Conservation (phyloP, 2,888 invertebrate species). For the Pandemis corylana region DNA sequence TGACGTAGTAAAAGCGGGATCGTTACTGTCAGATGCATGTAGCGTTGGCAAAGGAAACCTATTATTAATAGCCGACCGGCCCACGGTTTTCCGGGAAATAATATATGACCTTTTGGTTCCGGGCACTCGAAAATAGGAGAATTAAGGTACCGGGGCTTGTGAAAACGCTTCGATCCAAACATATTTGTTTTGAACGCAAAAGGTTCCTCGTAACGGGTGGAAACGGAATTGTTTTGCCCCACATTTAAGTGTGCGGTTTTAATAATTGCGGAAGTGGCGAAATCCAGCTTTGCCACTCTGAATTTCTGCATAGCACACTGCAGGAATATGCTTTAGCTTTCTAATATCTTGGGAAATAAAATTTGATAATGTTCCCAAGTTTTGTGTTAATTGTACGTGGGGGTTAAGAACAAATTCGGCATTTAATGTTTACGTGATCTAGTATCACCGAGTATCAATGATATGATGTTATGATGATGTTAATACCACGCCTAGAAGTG, state of each 20-base stretch:
- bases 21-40: slow-evolving; percentile 80
- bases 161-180: slow-evolving; percentile 38
- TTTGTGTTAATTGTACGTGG: neutral
- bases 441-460: no score
- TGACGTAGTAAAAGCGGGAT: slow-evolving; percentile 72
- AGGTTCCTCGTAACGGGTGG: slow-evolving; percentile 20
- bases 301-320: neutral
- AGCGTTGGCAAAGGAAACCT: slow-evolving; percentile 70
- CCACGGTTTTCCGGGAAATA: slow-evolving; percentile 68
- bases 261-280: neutral
- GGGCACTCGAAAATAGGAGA: slow-evolving; percentile 52
- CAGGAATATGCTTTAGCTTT: neutral
- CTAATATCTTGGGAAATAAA: neutral
- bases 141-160: slow-evolving; percentile 28
- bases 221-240: slow-evolving; percentile 22
- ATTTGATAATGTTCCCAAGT: neutral
- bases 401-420: no score
- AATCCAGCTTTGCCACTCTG: neutral
- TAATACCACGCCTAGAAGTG: no score
- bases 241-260: slow-evolving; percentile 5
- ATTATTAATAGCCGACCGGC: slow-evolving; percentile 76
- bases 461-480: no score
- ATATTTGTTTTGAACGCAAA: slow-evolving; percentile 39
- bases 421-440: no score
- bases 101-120: slow-evolving; percentile 69